Percentiles rank a stretch among this genome's conserved stretches.
Evolutionary conservation across 1,140 invertebrate species (phyloP).

Genomic region (Hylaeus volcanicus): DNA sequence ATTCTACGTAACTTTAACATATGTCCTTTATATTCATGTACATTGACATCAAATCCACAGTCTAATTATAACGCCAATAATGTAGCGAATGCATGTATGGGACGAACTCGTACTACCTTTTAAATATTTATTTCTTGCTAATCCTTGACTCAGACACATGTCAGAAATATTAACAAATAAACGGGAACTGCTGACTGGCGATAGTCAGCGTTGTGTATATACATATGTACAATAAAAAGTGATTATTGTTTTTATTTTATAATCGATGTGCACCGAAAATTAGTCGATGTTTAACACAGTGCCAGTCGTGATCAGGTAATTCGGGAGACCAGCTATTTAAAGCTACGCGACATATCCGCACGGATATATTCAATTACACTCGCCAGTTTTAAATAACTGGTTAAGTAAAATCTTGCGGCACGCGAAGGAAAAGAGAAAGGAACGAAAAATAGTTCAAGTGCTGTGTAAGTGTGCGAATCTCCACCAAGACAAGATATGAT

Average conservation of each 20-base stretch:
- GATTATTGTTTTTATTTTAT: background rate
- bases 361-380: conserved; percentile 54
- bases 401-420: conserved; percentile 38
- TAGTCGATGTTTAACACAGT: background rate
- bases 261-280: background rate
- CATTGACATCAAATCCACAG: no score
- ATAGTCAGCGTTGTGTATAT: background rate
- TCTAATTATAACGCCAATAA: no score
- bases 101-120: background rate
- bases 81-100: no score
- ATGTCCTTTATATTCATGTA: no score
- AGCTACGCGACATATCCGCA: conserved; percentile 47
- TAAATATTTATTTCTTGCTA: background rate
- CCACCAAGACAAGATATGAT: conserved; percentile 7
- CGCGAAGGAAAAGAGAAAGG: conserved; percentile 40
- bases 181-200: no score
- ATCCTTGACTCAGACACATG: background rate
- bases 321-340: conserved; percentile 57
- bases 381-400: conserved; percentile 61
- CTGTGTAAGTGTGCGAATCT: background rate
- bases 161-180: background rate
- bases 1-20: no score
- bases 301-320: conserved; percentile 12
- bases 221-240: background rate
- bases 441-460: conserved; percentile 14